These are phyloP conservation scores for Oncorhynchus keta DNA, from an alignment of 2,113 vertebrate genomes.

Conservation along the genomic window DNA sequence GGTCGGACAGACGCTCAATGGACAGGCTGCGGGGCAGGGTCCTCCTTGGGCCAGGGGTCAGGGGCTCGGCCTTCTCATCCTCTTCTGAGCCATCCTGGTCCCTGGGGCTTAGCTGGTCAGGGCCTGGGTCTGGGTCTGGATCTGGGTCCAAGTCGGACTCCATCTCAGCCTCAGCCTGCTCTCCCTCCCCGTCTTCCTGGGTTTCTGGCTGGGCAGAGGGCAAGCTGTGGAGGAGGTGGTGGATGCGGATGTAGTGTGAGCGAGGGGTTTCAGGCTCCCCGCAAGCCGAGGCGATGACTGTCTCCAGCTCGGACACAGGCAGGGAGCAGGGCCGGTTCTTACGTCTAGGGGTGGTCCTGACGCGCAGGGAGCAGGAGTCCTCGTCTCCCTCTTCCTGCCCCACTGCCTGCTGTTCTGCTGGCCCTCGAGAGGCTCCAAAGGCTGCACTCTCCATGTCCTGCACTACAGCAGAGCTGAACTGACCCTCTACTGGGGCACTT, in stretches of 20 bases:
- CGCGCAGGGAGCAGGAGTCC: conserved; percentile 56
- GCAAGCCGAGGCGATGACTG: conserved; percentile 82
- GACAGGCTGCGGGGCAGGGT: conserved; percentile 56
- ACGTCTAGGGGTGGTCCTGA: conserved; percentile 71
- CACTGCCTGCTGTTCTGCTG: conserved; percentile 36
- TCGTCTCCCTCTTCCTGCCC: conserved; percentile 47
- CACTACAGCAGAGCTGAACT: conserved; percentile 35
- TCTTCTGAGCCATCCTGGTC: conserved; percentile 32
- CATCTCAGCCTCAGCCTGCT: background rate
- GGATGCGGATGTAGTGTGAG: conserved; percentile 85
- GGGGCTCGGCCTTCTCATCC: conserved; percentile 21
- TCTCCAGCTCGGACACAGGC: conserved; percentile 87
- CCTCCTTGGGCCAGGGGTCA: conserved; percentile 46
- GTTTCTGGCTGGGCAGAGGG: conserved; percentile 68
- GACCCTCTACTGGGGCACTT: conserved; percentile 21
- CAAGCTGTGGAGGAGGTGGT: conserved; percentile 84
- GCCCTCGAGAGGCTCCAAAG: background rate
- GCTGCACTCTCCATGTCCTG: conserved; percentile 7
- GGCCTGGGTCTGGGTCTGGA: background rate
- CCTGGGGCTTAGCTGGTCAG: background rate
- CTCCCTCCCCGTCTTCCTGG: conserved; percentile 56
- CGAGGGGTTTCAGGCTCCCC: conserved; percentile 85
- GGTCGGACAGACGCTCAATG: conserved; percentile 65
- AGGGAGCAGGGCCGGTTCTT: conserved; percentile 82
- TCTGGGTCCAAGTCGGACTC: background rate